Percentiles rank a stretch among this genome's conserved stretches.
phyloP scores from a whole-genome alignment of 2,113 vertebrate genomes.

The Hydrochoerus hydrochaeris region DNA sequence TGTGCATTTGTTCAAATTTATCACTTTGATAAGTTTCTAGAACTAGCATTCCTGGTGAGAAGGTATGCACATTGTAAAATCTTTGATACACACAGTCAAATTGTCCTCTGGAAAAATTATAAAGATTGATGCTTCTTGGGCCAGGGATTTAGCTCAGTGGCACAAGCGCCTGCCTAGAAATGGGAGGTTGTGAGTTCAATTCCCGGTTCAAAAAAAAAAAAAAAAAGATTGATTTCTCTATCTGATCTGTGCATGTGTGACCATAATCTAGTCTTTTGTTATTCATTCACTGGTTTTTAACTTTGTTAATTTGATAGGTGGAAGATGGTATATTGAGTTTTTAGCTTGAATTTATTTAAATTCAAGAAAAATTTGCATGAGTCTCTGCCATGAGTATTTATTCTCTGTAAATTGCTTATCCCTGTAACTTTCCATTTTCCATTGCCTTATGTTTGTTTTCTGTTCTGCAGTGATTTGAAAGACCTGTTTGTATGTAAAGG shows the following conservation, averaged over 20 bases:
- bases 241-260: too few species aligned
- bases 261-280: background rate
- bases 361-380: background rate
- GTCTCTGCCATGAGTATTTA: background rate
- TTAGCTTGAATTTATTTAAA: background rate
- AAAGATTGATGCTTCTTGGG: background rate
- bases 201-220: too few species aligned
- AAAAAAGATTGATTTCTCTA: background rate
- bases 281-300: background rate
- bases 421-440: background rate
- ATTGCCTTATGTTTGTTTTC: background rate
- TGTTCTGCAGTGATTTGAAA: background rate
- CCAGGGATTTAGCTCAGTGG: too few species aligned
- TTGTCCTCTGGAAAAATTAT: background rate
- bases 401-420: background rate
- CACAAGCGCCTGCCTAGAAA: too few species aligned
- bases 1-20: background rate
- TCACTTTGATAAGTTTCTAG: background rate
- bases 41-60: slow-evolving; percentile 14
- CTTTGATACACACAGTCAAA: background rate
- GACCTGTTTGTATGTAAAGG: background rate
- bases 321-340: background rate
- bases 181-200: too few species aligned
- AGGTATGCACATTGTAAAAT: background rate
- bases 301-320: background rate